Evolutionary conservation across 2,797 vertebrate species (phyloP), one percentile per base, ranked within the genome.

Genomic region (Podarcis siculus): DNA sequence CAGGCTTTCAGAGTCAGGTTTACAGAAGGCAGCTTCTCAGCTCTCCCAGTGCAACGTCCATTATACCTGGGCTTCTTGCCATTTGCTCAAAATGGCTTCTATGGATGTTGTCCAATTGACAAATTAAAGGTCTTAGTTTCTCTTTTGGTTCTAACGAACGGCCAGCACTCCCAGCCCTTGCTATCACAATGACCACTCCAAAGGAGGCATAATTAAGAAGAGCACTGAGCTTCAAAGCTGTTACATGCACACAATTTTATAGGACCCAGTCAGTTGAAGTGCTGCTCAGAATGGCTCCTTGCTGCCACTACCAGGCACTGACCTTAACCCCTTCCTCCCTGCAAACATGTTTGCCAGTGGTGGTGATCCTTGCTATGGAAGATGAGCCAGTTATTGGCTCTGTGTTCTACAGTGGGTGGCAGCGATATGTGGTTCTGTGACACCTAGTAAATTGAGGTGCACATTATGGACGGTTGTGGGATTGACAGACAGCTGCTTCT

Each of bases 21-120:
- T 86, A 72, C 67, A 35, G 30, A 1, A 0, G 0, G 0, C 0
- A 77, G 72, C 7, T 35, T 23, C 32, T 66, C 7, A 23, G 2
- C 42, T 42, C 12, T 32, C 37, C 42, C 69, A 23, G 0, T 0
- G 42, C 0, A 64, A 6, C 8, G 64, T 3, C 25, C 32, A 25
- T 45, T 79, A 1, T 21, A 15, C 37, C 49, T 66, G 4, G 85
- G 32, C 72, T 3, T 39, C 2, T 0, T 19, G 84, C 91, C 2
- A 58, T 3, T 0, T 19, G 79, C 90, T 83, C 1, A 1, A 2
- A 93, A 61, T 27, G 73, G 82, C 32, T 71, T 42, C 27, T 58
- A 27, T 7, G 39, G 2, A 0, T 69, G 2, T 83, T 73, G 87
- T 55, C 35, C 61, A 64, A 13, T 9, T 42, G n/a, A 78, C 32